Evolutionary conservation across 2,113 vertebrate genomes (phyloP).

Genomic region (Bubalus kerabau): DNA sequence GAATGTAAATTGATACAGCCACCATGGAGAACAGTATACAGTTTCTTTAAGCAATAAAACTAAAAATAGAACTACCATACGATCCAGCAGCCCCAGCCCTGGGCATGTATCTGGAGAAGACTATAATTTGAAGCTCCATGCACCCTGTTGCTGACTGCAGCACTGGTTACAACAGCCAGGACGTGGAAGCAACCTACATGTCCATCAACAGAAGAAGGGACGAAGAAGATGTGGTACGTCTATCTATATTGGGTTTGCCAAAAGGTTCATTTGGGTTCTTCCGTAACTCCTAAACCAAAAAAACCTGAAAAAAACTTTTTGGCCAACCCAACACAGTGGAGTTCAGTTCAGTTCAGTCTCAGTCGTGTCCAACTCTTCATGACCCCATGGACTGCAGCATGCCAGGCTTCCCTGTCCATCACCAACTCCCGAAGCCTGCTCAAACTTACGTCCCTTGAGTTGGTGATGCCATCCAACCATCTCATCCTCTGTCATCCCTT

Average conservation of each 20-base stretch:
- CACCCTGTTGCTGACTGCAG: neutral
- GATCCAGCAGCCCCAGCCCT: neutral
- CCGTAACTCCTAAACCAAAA: neutral
- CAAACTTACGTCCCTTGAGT: rapidly evolving
- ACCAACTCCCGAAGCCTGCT: neutral
- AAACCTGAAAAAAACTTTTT: neutral
- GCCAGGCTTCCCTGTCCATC: neutral
- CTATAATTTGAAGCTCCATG: neutral
- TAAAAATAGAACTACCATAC: neutral
- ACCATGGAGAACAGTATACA: neutral
- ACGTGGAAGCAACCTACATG: neutral
- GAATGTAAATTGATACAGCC: neutral
- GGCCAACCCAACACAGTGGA: neutral
- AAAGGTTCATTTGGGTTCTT: neutral
- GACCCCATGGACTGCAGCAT: neutral
- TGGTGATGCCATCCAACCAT: neutral
- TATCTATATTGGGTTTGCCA: neutral
- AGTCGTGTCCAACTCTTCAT: neutral
- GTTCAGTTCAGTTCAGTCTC: neutral
- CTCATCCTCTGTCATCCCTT: neutral
- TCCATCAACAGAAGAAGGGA: neutral
- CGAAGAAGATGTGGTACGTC: neutral
- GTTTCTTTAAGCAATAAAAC: neutral
- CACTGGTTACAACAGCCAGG: neutral
- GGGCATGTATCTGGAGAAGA: neutral